These are phyloP conservation scores for Littorina saxatilis DNA, from an alignment of 1,140 invertebrate species.

Conservation along the genomic window DNA sequence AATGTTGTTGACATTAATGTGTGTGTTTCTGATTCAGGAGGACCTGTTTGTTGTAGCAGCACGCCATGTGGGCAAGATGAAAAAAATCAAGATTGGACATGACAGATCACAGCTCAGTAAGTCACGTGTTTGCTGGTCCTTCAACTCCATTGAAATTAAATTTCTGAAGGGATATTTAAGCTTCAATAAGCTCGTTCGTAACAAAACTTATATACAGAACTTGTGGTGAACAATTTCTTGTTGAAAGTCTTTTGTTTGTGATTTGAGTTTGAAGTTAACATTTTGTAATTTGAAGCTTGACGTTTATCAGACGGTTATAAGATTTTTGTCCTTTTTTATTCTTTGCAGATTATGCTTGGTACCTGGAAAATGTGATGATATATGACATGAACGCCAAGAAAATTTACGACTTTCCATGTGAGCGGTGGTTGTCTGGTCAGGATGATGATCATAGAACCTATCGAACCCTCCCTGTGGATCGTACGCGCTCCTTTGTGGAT, in stretches of 20 bases:
- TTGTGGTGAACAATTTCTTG: no score
- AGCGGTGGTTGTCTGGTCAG: slow-evolving; percentile 68
- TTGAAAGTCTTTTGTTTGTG: no score
- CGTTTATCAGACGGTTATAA: no score
- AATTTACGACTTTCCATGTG: slow-evolving; percentile 70
- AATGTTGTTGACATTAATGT: neutral
- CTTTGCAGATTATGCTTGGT: slow-evolving; percentile 70
- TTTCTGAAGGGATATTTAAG: no score
- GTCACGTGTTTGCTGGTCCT: slow-evolving; percentile 28
- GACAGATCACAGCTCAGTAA: slow-evolving; percentile 70
- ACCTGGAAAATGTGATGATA: slow-evolving; percentile 67
- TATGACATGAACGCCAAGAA: slow-evolving; percentile 66
- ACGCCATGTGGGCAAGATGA: slow-evolving; percentile 68
- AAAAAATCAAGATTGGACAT: slow-evolving; percentile 72
- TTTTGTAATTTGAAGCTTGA: no score
- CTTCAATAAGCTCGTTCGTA: no score
- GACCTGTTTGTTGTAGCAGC: slow-evolving; percentile 66
- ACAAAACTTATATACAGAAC: no score
- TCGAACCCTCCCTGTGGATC: slow-evolving; percentile 53
- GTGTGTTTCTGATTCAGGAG: slow-evolving; percentile 56
- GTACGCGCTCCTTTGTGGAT: slow-evolving; percentile 63
- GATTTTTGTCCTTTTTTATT: neutral
- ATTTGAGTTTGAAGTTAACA: no score
- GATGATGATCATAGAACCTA: slow-evolving; percentile 68
- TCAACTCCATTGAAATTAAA: no score